Base-by-base conservation (phyloP, 2,113 vertebrate genomes). In the Mirounga angustirostris region DNA sequence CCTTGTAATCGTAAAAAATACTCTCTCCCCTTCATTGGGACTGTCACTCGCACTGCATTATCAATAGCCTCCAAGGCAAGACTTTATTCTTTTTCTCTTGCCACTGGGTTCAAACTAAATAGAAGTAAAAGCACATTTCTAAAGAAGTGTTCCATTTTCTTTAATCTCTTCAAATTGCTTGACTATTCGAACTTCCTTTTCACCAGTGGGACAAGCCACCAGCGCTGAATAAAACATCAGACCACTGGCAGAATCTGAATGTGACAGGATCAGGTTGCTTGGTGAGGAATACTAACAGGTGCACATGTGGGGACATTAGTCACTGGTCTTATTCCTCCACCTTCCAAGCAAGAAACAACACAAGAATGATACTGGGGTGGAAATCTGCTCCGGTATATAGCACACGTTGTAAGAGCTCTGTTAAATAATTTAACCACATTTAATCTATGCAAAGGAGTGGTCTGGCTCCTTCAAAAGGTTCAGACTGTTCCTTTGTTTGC, bases 161-260 rank as follows among this genome's bases (percentile, higher is more conserved):
- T 96, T 96, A 87, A 95, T 95, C 94, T 95, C 90, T 93, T 95
- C 61, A 89, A 96, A 93, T 94, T 93, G 81, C 80, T 92, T 90
- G 89, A 50, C 24, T 28, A 92, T 87, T 79, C 1, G 2, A 94
- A 96, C 88, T 96, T 97, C 74, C 91, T 97, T 93, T 89, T 94
- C 46, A 89, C 71, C 56, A 67, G 59, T 40, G 8, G 63, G 50
- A 63, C 93, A 95, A 92, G 56, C n/a, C 30, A 89, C n/a, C 28
- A 33, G 46, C 3, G 0, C 80, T 91, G 96, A 92, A 97, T 91
- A 82, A 96, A 95, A 96, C 50, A 71, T 61, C 30, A 40, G 69
- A 56, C 9, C 43, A 50, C 74, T 30, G 36, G 91, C 30, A 84
- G 89, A 78, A 33, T 76, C 19, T 0, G 33, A 69, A 58, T 15